Conservation (phyloP, 2,888 invertebrate genomes). For the Molorchus minor region DNA sequence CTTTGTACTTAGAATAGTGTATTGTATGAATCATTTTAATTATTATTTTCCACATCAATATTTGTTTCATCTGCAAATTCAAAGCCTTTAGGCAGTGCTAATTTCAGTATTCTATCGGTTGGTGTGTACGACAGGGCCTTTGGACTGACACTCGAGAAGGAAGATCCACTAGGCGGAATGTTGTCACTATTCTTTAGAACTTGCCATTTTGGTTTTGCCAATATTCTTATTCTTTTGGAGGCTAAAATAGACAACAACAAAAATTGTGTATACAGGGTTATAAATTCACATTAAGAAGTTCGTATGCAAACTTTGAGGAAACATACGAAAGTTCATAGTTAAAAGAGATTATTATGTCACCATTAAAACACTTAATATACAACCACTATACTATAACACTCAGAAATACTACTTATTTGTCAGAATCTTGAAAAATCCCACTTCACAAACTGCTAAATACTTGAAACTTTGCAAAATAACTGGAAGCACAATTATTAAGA, state of each 20-base stretch:
- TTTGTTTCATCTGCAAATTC: not conserved
- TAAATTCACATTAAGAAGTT: too few species aligned
- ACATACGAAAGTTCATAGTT: too few species aligned
- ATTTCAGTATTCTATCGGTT: conserved; percentile 19
- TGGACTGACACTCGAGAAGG: conserved; percentile 16
- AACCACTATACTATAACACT: too few species aligned
- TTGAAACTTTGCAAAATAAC: too few species aligned
- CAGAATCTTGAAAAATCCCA: too few species aligned
- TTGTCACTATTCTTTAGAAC: not conserved
- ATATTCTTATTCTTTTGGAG: not conserved
- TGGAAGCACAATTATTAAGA: too few species aligned
- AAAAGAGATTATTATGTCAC: too few species aligned
- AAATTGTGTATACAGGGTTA: not conserved
- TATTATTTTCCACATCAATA: not conserved
- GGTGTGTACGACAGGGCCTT: conserved; percentile 29
- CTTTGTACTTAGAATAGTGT: too few species aligned
- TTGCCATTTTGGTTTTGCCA: conserved; percentile 9
- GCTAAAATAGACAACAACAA: not conserved
- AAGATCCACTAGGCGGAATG: not conserved
- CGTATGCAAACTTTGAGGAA: too few species aligned
- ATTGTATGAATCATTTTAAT: not conserved
- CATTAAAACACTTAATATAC: too few species aligned
- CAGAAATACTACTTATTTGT: too few species aligned
- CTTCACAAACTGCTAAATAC: too few species aligned
- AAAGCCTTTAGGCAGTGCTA: not conserved